Evolutionary conservation across 2,797 vertebrate genomes (phyloP).

Genomic region (Peromyscus attwateri): DNA sequence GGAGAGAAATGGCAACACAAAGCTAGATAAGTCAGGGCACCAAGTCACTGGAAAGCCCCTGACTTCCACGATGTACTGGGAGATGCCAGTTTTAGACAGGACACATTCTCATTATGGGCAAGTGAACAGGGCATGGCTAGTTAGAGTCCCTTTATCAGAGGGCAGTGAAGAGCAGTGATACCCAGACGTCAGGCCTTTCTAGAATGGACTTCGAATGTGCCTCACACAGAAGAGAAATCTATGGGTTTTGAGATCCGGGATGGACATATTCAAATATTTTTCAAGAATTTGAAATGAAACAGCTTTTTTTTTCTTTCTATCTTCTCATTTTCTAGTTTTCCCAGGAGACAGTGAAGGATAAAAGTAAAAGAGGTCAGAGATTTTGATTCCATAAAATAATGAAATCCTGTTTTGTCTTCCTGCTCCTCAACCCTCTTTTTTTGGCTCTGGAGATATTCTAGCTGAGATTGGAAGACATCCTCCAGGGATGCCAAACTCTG

Average conservation of each 20-base stretch:
- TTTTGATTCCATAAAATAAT: neutral
- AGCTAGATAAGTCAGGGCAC: neutral
- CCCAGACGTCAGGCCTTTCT: neutral
- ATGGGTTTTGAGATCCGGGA: conserved; percentile 15
- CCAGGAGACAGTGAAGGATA: neutral
- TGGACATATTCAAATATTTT: conserved; percentile 8
- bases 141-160: neutral
- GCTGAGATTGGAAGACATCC: neutral
- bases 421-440: neutral
- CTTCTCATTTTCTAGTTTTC: neutral
- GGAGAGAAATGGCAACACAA: neutral
- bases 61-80: neutral
- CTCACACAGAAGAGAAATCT: conserved; percentile 1
- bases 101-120: neutral
- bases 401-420: neutral
- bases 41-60: neutral
- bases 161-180: neutral
- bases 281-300: conserved; percentile 46
- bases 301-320: neutral
- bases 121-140: neutral
- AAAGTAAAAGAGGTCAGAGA: conserved; percentile 17
- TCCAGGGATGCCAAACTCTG: neutral
- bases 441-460: neutral
- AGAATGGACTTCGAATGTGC: neutral
- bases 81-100: neutral